Evolutionary conservation across 2,113 vertebrate genomes (phyloP).

Genomic region (Erythrocercus mccallii): DNA sequence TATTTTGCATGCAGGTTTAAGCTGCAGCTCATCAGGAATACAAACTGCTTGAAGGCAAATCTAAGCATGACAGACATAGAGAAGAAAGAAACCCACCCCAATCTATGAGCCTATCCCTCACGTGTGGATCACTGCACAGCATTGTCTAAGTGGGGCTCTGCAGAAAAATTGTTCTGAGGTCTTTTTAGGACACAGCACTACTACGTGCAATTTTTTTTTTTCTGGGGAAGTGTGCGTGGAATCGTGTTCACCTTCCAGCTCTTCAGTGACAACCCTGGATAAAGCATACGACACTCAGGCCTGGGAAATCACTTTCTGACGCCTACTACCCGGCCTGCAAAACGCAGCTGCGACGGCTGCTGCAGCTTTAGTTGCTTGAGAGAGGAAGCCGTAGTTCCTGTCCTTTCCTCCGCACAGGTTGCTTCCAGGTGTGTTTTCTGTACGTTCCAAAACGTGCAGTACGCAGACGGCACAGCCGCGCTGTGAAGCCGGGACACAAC

Average conservation of each 20-base stretch:
- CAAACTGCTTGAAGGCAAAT: conserved; percentile 15
- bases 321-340: background rate
- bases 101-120: background rate
- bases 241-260: background rate
- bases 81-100: rapidly evolving
- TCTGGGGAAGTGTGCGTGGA: no score
- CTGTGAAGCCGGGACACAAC: background rate
- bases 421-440: background rate
- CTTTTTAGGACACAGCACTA: background rate
- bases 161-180: background rate
- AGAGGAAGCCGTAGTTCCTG: rapidly evolving
- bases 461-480: no score
- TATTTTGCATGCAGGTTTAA: background rate
- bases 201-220: background rate
- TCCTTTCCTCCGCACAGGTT: rapidly evolving
- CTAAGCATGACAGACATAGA: background rate
- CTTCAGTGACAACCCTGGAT: background rate
- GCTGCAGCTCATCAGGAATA: background rate
- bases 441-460: background rate
- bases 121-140: background rate
- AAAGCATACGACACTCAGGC: rapidly evolving
- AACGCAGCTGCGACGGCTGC: background rate
- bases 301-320: background rate
- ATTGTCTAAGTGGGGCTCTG: background rate
- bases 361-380: background rate